Evolutionary conservation across 2,888 invertebrate species (phyloP), one percentile per base, ranked within the genome.

Genomic region (Caenorhabditis auriculariae): DNA sequence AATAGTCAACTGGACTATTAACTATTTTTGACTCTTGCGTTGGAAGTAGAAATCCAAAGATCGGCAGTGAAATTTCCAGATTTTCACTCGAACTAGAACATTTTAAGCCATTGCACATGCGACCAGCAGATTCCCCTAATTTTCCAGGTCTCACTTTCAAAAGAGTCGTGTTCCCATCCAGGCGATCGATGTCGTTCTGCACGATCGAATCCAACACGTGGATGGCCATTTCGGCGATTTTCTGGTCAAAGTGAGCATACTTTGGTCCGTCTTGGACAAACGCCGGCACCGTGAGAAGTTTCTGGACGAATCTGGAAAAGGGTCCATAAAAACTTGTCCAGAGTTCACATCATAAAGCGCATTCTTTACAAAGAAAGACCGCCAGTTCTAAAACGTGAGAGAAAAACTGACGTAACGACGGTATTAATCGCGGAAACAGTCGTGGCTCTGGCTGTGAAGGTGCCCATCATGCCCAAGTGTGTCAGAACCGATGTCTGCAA

Each of bases 391-490:
- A 35, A n/a, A n/a, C 12, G n/a, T 35, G n/a, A 17, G 5, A 17
- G 26, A 21, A 21, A 44, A 7, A 24, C 50, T 19, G 29, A 69
- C 66, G 54, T 48, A 1, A 62, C 52, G 28, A 78, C 79, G 4
- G 79, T 77, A 39, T 69, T 62, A 5, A 79, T 61, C 0, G 78
- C 74, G 4, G 78, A 75, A 15, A 74, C 65, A 0, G 72, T 66
- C 17, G 73, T 64, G 2, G 75, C 77, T 23, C 65, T 68, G 9
- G 66, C 69, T 2, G 73, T 74, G 51, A 72, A 79, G 6, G 75
- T 78, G 2, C 75, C 78, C 29, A 80, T 56, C 44, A 80, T 69
- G 17, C 75, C 78, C n/a, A 79, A 60, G 60, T 79, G 79, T 15
- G 76, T 75, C 2, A 80, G 57, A 2, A 79, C 63, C n/a, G 79